Evolutionary conservation across 2,888 invertebrate species (phyloP), one percentile per base, ranked within the genome.

Genomic region (Nymphalis c-album): DNA sequence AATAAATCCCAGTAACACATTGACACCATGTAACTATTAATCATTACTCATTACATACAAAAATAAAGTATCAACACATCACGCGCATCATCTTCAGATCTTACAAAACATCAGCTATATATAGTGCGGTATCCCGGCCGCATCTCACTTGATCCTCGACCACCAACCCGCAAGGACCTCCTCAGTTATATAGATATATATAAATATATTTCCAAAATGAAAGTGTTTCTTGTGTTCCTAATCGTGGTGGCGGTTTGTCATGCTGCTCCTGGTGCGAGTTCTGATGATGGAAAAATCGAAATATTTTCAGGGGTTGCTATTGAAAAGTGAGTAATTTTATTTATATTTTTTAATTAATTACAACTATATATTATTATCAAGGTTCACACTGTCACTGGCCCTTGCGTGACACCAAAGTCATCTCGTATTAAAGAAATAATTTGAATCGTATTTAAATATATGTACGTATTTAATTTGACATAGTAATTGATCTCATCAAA

Each of bases 291-390:
- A 2, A 85, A 76, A 73, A 79, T 91, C 7, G 91, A 92, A 67
- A 77, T 92, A 20, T 89, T 92, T 60, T 86, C 90, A 3, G 92
- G 92, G 71, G 91, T 92, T 2, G 87, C 89, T 16, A 88, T 92
- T 75, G 90, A 91, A 75, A 74, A 77, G 76, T 77, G 48, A 89
- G 90, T 87, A 40, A 60, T 18, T 62, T 68, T 64, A 47, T 58
- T 55, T 45, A 7, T 46, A 64, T 47, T 45, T 55, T 6, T 31
- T 22, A 6, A 31, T 5, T 53, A 31, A 31, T 6, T 6, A 31
- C 6, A 31, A 31, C 16, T 20, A 17, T 18, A 31, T 31, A 31
- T n/a, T n/a, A n/a, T n/a, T n/a, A n/a, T 48, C 26, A 6, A 31
- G 6, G 13, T 4, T 13, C 40, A 13, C 13, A 13, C 10, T 40